Evolutionary conservation across 1,140 invertebrate genomes (phyloP), one percentile per base, ranked within the genome.

Genomic region (Cherax destructor): DNA sequence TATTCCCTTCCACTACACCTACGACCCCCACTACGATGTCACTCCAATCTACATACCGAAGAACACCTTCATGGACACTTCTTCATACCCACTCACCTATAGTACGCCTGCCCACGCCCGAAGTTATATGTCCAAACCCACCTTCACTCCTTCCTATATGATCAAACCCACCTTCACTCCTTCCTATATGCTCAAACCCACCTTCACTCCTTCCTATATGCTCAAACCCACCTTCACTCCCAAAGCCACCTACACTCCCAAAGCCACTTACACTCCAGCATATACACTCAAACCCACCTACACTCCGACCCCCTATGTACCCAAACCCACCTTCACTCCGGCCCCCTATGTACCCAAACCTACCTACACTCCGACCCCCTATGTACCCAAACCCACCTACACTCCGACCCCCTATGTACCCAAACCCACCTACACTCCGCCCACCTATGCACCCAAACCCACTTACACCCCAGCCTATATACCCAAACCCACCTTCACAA

Each of bases 1-100:
- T 9, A 24, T 21, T 2, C 49, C 21, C 50, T 77, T 11, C n/a
- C 52, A 52, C n/a, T 50, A 72, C 0, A 77, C 72, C 74, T 78
- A 86, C 84, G 69, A 80, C 24, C 86, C 86, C 49, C 65, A 81
- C 61, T 80, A 52, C 50, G 41, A 65, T 52, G 4, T 72, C 86
- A 65, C 52, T 18, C 30, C 56, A 7, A 49, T 47, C 47, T 50
- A 72, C 47, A 41, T 41, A 41, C 30, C 30, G 30, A 41, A 41
- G 30, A 41, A 41, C 30, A 41, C 30, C 30, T 41, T 41, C 30
- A 41, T 41, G 30, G 30, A 41, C 30, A 41, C 30, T 41, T 41
- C 30, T 41, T 41, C 30, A 41, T 41, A 41, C 30, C 30, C 30
- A 41, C 30, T 41, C 30, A 41, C 30, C 30, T 41, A 41, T 41